phyloP scores from a whole-genome alignment of 2,888 invertebrate species.

The Mantis religiosa region DNA sequence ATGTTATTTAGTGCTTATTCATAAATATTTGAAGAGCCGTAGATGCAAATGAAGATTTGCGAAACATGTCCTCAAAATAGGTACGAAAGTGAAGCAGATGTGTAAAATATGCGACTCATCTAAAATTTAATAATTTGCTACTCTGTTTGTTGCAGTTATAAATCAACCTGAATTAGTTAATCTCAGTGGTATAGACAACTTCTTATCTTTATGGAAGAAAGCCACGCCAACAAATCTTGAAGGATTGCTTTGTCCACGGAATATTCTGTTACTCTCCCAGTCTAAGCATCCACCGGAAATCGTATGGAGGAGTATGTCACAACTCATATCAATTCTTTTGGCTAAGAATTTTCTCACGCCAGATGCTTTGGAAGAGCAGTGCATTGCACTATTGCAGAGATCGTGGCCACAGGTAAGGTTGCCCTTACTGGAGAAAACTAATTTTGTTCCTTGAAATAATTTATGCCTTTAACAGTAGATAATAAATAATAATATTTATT shows the following conservation, averaged over 20 bases:
- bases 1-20: no score
- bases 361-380: background rate
- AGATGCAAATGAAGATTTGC: no score
- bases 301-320: background rate
- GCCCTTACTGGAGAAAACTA: background rate
- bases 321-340: background rate
- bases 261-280: background rate
- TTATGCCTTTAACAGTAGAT: background rate
- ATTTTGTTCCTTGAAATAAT: no score
- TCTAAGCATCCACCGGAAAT: background rate
- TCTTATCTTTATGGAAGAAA: background rate
- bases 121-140: no score
- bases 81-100: no score
- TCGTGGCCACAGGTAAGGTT: slow-evolving; percentile 1
- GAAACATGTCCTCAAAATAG: no score
- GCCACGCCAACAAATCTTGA: background rate
- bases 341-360: background rate
- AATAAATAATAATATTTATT: no score
- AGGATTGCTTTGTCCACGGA: background rate
- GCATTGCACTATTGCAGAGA: background rate
- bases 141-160: background rate
- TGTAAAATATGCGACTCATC: no score
- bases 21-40: no score
- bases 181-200: background rate
- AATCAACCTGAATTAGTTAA: background rate